A percentile compares a stretch with the other conserved stretches of the same genome.
Conservation (phyloP, 2,888 invertebrate species). For the Anagyrus pseudococci region DNA sequence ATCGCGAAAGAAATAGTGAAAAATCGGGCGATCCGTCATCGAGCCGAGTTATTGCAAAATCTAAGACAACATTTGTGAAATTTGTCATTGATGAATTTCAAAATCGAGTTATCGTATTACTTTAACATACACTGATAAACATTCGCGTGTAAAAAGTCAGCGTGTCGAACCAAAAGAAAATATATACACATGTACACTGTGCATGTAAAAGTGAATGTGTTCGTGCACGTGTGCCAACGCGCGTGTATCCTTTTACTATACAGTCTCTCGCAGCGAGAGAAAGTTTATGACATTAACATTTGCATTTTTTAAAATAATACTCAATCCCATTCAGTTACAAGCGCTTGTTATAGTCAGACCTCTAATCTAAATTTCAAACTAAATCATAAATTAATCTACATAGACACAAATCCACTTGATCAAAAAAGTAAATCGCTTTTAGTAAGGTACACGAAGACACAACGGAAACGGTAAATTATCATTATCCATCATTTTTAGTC, state of each 20-base stretch:
- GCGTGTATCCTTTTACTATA: too few relatives aligned
- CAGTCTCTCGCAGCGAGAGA: not conserved
- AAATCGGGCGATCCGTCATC: slow-evolving; percentile 7
- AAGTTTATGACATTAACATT: too few relatives aligned
- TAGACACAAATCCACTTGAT: slow-evolving; percentile 7
- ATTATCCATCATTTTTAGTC: not conserved
- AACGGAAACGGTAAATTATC: too few relatives aligned
- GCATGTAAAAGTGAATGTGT: not conserved
- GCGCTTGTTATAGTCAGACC: not conserved
- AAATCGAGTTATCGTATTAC: not conserved
- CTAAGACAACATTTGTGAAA: slow-evolving; percentile 8
- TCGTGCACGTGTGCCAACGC: not conserved
- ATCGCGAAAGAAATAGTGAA: too few relatives aligned
- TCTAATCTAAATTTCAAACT: not conserved
- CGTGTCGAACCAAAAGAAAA: too few relatives aligned
- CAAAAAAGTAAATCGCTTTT: not conserved
- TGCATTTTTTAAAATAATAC: not conserved
- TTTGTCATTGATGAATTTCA: slow-evolving; percentile 27
- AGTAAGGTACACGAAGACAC: too few relatives aligned
- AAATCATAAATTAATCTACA: not conserved
- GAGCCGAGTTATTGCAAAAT: not conserved
- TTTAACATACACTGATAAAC: not conserved
- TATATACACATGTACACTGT: too few relatives aligned
- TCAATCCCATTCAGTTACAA: not conserved
- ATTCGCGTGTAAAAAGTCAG: not conserved